Base-by-base conservation (phyloP, 2,113 vertebrate genomes). In the Pipra filicauda region DNA sequence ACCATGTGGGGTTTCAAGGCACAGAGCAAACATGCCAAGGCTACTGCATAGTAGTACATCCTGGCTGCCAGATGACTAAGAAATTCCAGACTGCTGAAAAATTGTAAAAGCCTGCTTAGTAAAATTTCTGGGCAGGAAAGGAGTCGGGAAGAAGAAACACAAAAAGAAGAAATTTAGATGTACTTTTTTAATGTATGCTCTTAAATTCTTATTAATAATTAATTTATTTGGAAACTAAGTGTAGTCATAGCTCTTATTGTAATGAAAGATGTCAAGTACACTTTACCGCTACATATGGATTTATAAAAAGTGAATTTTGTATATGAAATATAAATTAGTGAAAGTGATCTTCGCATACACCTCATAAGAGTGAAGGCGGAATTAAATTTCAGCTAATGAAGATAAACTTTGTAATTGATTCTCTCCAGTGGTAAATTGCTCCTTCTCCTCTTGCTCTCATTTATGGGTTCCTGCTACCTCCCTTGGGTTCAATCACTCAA, bases 141-240 rank as follows among this genome's bases (percentile, higher is more conserved):
- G 41, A 13, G 5, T 5, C 7, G 1, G 1, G 1, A 12, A 14
- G 23, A 15, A 20, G 21, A 9, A 55, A 33, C 21, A 37, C 2
- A 18, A 28, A 49, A 48, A 20, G 1, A 49, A 58, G 12, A 80
- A 44, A 73, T 11, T n/a, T 8, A 55, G n/a, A 35, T 24, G 3
- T 28, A 18, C 14, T 43, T 75, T 55, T 88, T 24, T 43, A 9
- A 3, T 51, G 11, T 35, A 13, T 35, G 17, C 6, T 17, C 87
- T 86, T 46, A 73, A 12, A 16, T 28, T 77, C 86, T 44, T 20
- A 2, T 73, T 52, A 59, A 19, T 54, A 54, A 11, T 77, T 57
- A 49, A 58, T 77, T 87, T 78, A 48, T 71, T 44, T 79, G 66
- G 35, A 51, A 51, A 67, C 3, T 23, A 74, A 70, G 12, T 54